Percentiles rank a stretch among this genome's conserved stretches.
Evolutionary conservation across 2,797 vertebrate genomes (phyloP).

Genomic region (Acrocephalus scirpaceus): DNA sequence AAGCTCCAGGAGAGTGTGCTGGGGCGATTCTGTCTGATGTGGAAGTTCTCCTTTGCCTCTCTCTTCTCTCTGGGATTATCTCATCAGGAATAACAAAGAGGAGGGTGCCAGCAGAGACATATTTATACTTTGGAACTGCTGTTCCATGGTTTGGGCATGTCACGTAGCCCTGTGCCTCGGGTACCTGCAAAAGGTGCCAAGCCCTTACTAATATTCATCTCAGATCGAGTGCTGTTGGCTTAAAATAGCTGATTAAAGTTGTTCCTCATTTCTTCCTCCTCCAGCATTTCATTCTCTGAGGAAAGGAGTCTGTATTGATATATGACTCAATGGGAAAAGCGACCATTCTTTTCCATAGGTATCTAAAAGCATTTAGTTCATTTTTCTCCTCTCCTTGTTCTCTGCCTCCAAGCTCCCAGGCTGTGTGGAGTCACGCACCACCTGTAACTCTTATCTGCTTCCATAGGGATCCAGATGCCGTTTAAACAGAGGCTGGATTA

Average conservation of each 20-base stretch:
- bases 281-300: neutral
- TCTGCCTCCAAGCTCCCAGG: neutral
- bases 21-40: neutral
- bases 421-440: neutral
- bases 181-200: neutral
- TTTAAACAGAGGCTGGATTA: neutral
- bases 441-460: neutral
- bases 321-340: neutral
- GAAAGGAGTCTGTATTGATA: neutral
- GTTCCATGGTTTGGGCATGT: neutral
- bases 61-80: neutral
- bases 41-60: neutral
- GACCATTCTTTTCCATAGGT: neutral
- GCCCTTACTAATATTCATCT: neutral
- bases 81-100: neutral
- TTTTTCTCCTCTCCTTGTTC: neutral
- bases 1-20: neutral
- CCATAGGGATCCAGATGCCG: neutral
- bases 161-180: neutral
- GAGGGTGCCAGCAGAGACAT: constrained; percentile 11
- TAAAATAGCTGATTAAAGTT: neutral
- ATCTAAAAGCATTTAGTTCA: neutral
- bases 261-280: neutral
- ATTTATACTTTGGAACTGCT: no score
- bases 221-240: neutral